Base-by-base conservation (phyloP, 2,888 invertebrate genomes). In the Perizoma flavofasciatum region DNA sequence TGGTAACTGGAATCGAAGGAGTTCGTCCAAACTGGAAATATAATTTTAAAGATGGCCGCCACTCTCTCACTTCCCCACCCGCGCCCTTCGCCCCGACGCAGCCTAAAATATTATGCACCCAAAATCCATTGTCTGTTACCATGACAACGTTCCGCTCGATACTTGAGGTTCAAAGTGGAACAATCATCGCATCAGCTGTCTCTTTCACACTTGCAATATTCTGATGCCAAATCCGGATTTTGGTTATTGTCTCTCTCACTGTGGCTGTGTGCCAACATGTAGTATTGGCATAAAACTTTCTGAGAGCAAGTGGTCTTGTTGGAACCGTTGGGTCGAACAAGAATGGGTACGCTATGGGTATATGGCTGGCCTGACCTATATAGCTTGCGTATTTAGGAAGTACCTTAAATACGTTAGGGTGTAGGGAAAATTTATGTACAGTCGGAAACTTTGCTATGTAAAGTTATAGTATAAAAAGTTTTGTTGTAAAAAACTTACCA, bases 51-150 rank as follows among this genome's bases (percentile, higher is more conserved):
- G 89, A 92, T 92, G 92, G 92, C 92, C 80, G 89, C 87, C 84
- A 72, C 76, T 83, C 80, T 81, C 81, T 77, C 69, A 75, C 81
- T 75, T 74, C 79, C 82, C 78, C 78, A 78, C 82, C 78, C 78
- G 77, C 77, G 77, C 72, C 82, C 71, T 78, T 70, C 77, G 79
- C 80, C 83, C 83, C 83, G 83, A 79, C 90, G 88, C 86, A 88
- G 85, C 89, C 89, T 90, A 92, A 92, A 92, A 92, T 92, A 92
- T 92, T 92, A 92, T 92, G 92, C 92, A 92, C 92, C 92, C 92
- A 85, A 92, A 92, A 92, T 83, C 91, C 91, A 90, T 91, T 92
- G 91, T 91, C 92, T 89, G 92, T 92, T 92, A 77, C 89, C 85
- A 91, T 91, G 88, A 85, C 89, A 82, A 92, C 92, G 77, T 71